A percentile compares a stretch with the other conserved stretches of the same genome.
These are phyloP conservation scores for Danaus chrysippus DNA, from an alignment of 2,888 invertebrate species.

Conservation along the genomic window DNA sequence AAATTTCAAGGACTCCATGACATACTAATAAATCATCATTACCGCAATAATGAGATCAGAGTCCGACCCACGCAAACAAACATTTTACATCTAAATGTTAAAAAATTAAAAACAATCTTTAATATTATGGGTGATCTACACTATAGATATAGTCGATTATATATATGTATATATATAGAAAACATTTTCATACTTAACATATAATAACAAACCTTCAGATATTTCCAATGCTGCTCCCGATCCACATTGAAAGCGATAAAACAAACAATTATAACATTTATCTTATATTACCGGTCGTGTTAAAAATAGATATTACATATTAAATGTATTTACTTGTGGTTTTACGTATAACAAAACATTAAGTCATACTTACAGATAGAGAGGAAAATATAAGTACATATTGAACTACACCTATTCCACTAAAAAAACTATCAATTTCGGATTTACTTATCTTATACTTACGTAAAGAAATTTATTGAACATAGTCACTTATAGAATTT, in stretches of 20 bases:
- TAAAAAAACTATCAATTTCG: background rate
- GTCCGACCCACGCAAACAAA: background rate
- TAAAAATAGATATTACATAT: constrained; percentile 3
- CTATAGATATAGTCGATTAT: background rate
- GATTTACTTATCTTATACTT: constrained; percentile 7
- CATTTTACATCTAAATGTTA: background rate
- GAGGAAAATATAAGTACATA: no score
- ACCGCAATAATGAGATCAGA: constrained; percentile 5
- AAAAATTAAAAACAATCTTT: background rate
- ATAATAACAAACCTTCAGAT: constrained; percentile 85
- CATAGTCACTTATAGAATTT: background rate
- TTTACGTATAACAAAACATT: constrained; percentile 6
- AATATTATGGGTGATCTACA: background rate
- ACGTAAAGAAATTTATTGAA: constrained; percentile 13
- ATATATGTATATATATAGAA: constrained; percentile 8
- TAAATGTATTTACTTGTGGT: constrained; percentile 22
- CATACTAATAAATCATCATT: background rate
- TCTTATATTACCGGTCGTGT: constrained; percentile 11
- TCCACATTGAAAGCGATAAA: constrained; percentile 66
- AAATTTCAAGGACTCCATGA: background rate
- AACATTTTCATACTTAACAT: constrained; percentile 35
- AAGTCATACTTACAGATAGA: background rate
- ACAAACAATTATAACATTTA: constrained; percentile 35
- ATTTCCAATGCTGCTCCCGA: constrained; percentile 86
- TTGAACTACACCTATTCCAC: no score